Evolutionary conservation across 2,888 invertebrate species (phyloP), one percentile per base, ranked within the genome.

Genomic region (Drosophila formosana): DNA sequence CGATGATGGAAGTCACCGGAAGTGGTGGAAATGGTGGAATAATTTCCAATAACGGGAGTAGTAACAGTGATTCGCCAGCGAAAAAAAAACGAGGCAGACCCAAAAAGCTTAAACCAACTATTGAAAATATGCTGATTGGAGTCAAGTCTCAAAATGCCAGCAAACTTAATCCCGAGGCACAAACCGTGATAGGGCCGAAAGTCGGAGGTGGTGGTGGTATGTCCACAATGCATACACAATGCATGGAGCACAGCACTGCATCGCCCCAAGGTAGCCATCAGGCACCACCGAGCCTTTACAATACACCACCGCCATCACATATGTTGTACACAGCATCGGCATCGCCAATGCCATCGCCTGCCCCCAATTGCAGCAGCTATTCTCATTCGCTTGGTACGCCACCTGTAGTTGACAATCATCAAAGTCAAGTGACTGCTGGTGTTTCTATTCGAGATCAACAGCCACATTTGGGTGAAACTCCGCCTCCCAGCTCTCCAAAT

Each of bases 31-130:
- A 37, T n/a, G 71, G 23, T 25, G 32, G 2, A 41, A 18, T 41
- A 7, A 18, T 13, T 41, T 18, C 39, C 39, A 41, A 41, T 41
- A 41, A 3, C 3, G 26, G n/a, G 13, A 32, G 26, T 25, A 26
- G 23, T 26, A 7, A 93, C 72, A 52, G 53, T 4, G 82, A 75
- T 34, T 95, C 96, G 72, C 95, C 96, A 72, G 97, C 96, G 71
- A 97, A 97, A 93, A 97, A 97, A 93, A 97, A 97, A 90, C 93
- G 97, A 28, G 97, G 97, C 23, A 94, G 97, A 70, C 97, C 97
- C 70, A 97, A 97, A 93, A 98, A 97, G 93, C 95, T 97, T 18
- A 94, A 96, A 73, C 94, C 95, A 1, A 70, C 61, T 9, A 39
- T 78, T 8, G 87, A 82, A n/a, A 75, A 74, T 56, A 72, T 84